Evolutionary conservation across 1,140 invertebrate genomes (phyloP), one percentile per base, ranked within the genome.

Genomic region (Drosophila grimshawi): DNA sequence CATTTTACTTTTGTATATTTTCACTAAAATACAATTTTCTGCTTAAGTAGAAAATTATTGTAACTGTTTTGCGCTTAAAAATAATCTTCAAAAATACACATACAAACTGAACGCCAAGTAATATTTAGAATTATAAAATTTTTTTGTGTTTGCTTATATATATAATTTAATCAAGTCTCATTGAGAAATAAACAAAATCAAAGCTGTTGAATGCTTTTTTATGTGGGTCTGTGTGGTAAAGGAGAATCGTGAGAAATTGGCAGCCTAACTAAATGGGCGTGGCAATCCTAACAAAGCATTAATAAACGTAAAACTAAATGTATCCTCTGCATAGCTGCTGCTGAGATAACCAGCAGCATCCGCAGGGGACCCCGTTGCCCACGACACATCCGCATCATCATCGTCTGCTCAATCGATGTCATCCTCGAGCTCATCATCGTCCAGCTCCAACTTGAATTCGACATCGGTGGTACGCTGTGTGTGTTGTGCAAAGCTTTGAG

Each of bases 301-400:
- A 64, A 92, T 91, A 81, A 92, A 92, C 55, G 80, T 86, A 74
- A 86, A 90, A 91, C 86, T 86, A 86, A 92, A 92, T 60, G 86
- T 86, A 75, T 92, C 90, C 59, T 91, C 90, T 60, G 78, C 79
- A 60, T 88, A 73, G 48, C 67, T 51, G 45, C 52, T 70, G 64
- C 53, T 70, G 27, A 46, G 41, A 69, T 59, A 69, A 48, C 59
- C 80, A 59, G 59, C 82, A 76, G 59, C 82, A 71, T 74, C 65
- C 46, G 71, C 66, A 76, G 66, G 35, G 60, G 76, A 64, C 1
- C 43, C 67, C 61, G 45, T 60, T 19, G 60, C 48, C 65, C 78
- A 74, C 37, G 27, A 70, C 62, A 81, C 48, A 61, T 61, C 65
- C 51, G 59, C 81, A 49, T 70, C 69, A 43, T 43, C 39, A 56